Evolutionary conservation across 2,797 vertebrate species (phyloP).

Genomic region (Squalus acanthias): DNA sequence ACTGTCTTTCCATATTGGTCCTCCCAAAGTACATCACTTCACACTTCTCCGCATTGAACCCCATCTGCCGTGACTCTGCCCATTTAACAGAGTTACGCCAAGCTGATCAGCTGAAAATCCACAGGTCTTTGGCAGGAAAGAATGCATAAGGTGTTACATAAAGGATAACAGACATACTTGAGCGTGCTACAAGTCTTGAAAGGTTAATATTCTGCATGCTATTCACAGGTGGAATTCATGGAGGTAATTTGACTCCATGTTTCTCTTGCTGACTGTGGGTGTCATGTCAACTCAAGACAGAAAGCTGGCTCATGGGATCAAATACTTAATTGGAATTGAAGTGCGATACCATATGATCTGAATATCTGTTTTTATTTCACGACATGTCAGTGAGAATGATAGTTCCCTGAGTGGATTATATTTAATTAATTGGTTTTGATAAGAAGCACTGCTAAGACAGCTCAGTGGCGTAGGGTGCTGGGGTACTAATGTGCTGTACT

Average conservation of each 20-base stretch:
- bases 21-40: no score
- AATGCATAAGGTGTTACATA: not conserved
- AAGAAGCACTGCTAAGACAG: not conserved
- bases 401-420: not conserved
- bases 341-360: not conserved
- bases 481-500: not conserved
- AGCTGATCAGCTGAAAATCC: not conserved
- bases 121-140: not conserved
- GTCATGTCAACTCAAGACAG: not conserved
- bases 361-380: slow-evolving; percentile 11
- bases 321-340: not conserved
- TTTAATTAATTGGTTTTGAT: not conserved
- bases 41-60: no score
- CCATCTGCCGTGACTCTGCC: not conserved
- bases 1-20: no score
- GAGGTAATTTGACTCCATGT: not conserved
- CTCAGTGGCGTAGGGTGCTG: not conserved
- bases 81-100: not conserved
- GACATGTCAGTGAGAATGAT: not conserved
- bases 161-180: not conserved
- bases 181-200: not conserved
- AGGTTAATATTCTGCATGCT: not conserved
- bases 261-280: not conserved
- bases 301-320: not conserved
- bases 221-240: not conserved